Evolutionary conservation across 2,797 vertebrate species (phyloP).

Genomic region (Manis pentadactyla): DNA sequence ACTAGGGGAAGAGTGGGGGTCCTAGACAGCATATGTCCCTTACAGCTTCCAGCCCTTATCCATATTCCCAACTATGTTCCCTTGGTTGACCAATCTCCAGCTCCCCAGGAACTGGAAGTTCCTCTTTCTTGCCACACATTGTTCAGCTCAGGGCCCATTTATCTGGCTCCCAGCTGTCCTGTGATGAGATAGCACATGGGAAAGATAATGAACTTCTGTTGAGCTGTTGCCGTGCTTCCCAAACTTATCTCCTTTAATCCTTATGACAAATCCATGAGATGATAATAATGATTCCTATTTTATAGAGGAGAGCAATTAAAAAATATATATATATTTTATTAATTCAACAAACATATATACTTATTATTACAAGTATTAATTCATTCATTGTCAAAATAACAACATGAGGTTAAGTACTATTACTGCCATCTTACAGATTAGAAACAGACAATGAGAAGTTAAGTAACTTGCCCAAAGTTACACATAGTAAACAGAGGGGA

Average conservation of each 20-base stretch:
- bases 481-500: neutral
- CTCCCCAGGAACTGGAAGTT: neutral
- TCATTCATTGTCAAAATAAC: neutral
- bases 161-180: neutral
- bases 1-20: neutral
- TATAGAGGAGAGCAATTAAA: neutral
- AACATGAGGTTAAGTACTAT: neutral
- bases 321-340: conserved; percentile 14
- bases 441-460: neutral
- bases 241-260: neutral
- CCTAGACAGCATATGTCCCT: neutral
- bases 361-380: neutral
- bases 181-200: neutral
- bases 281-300: conserved; percentile 4
- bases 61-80: neutral
- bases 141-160: neutral
- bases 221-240: neutral
- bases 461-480: neutral
- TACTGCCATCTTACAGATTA: conserved; percentile 30
- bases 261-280: conserved; percentile 4
- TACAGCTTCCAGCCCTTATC: neutral
- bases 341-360: conserved; percentile 24
- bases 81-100: neutral
- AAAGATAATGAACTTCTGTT: neutral
- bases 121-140: neutral